Conservation (phyloP, 2,113 vertebrate genomes). For the Sinocyclocheilus anophthalmus region DNA sequence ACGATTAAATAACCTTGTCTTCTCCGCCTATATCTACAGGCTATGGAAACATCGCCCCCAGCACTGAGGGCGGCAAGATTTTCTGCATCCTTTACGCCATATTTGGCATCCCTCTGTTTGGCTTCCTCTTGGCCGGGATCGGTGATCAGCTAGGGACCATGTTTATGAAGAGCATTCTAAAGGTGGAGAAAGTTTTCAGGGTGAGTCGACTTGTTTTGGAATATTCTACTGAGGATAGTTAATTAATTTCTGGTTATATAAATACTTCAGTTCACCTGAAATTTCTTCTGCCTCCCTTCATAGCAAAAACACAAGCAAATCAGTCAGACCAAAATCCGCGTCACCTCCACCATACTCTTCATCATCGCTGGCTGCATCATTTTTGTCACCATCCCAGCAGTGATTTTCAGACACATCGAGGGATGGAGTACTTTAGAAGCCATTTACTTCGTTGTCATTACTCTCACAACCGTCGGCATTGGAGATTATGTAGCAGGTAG, state of each 20-base stretch:
- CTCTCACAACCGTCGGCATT: conserved; percentile 95
- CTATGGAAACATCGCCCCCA: conserved; percentile 97
- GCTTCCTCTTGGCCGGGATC: conserved; percentile 94
- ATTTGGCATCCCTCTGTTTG: conserved; percentile 97
- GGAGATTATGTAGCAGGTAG: conserved; percentile 98
- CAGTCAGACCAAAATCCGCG: conserved; percentile 96
- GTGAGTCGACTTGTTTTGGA: conserved; percentile 73
- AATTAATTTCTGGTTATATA: not conserved
- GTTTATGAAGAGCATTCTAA: conserved; percentile 94
- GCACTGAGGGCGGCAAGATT: conserved; percentile 94
- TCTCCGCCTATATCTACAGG: conserved; percentile 71
- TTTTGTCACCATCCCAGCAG: conserved; percentile 94
- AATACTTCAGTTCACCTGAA: not conserved
- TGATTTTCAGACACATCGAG: conserved; percentile 93
- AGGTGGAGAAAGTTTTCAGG: conserved; percentile 93
- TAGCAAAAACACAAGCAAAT: conserved; percentile 97
- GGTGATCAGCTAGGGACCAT: conserved; percentile 98
- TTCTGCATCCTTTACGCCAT: conserved; percentile 98
- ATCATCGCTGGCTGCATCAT: conserved; percentile 93
- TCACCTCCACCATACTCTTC: conserved; percentile 96
- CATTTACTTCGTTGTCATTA: conserved; percentile 98
- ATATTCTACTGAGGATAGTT: not conserved
- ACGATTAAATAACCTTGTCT: conserved; percentile 39
- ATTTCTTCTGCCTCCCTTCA: not conserved
- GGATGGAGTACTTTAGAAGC: conserved; percentile 93